A percentile compares a stretch with the other conserved stretches of the same genome.
These are phyloP conservation scores for Indicator maculatus DNA, from an alignment of 2,113 vertebrate genomes.

Conservation along the genomic window DNA sequence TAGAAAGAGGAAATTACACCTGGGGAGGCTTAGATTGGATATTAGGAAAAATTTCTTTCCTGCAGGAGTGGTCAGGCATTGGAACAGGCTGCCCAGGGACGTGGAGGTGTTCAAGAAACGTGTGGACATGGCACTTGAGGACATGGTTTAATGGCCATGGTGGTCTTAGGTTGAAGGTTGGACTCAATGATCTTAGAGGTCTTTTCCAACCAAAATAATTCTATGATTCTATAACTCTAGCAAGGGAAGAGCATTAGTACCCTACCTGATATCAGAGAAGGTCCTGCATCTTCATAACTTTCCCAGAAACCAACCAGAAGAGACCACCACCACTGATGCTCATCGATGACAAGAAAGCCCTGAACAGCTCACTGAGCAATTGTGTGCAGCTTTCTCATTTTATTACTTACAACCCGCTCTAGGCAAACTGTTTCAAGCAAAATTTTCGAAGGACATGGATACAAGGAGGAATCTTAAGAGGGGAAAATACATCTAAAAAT, in stretches of 20 bases:
- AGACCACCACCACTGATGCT: not conserved
- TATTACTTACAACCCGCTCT: not conserved
- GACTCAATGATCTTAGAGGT: too few relatives aligned
- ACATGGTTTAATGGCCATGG: too few relatives aligned
- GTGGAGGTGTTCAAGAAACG: too few relatives aligned
- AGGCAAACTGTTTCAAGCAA: not conserved
- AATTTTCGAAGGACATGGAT: not conserved
- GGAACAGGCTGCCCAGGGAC: too few relatives aligned
- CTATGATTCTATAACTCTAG: too few relatives aligned
- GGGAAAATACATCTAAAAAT: not conserved
- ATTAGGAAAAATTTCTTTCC: too few relatives aligned
- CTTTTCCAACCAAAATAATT: too few relatives aligned
- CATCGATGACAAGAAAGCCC: not conserved
- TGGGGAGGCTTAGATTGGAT: too few relatives aligned
- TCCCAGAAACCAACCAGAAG: not conserved
- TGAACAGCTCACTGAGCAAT: not conserved
- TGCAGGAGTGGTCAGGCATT: too few relatives aligned
- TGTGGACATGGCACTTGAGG: too few relatives aligned
- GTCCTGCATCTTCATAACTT: not conserved
- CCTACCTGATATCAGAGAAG: not conserved
- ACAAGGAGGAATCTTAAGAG: not conserved
- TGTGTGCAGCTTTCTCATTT: not conserved
- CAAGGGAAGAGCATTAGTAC: not conserved
- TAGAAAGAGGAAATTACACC: too few relatives aligned
- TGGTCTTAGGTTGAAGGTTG: too few relatives aligned